Evolutionary conservation across 2,113 vertebrate genomes (phyloP), one percentile per base, ranked within the genome.

Genomic region (Caranx melampygus): DNA sequence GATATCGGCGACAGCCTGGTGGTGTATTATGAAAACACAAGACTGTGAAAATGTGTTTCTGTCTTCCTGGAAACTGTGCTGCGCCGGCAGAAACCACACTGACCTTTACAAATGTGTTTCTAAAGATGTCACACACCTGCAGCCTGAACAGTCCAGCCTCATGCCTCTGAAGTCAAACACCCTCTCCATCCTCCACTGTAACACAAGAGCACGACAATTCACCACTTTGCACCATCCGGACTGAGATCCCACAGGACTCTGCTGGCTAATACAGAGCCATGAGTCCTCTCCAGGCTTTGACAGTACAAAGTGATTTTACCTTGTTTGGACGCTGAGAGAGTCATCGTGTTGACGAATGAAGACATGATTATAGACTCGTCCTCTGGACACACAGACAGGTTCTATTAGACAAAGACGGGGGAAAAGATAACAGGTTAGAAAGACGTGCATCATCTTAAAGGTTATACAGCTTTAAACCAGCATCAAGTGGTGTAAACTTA

Each of bases 281-380:
- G 26, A 26, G 26, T 26, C 40, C 11, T 9, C 7, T 42, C 40
- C 11, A 4, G 2, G 51, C 1, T 62, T 34, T 40, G 0, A 57
- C 0, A n/a, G 31, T 52, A 33, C 12, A 3, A 9, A 65, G 33
- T 37, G 3, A 26, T 8, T 55, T 79, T 91, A 99, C 98, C 98
- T 96, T 99, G 98, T 91, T 99, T 99, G 77, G n/a, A 99, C 98
- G 3, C 97, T 98, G 83, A 99, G 94, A 26, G 98, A 99, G 98
- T 99, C 98, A 99, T 99, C 0, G 98, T 99, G 93, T 99, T 99
- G 85, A 99, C 98, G 81, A 99, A 99, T 75, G 98, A 99, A 16
- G 98, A 99, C 98, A 99, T 99, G 86, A 99, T 99, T 85, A 99
- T 98, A 0, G 98, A 99, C 87, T 99, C 98, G 86, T 99, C 98